These are phyloP conservation scores for Limnephilus marmoratus DNA, from an alignment of 2,888 invertebrate species.

Conservation along the genomic window DNA sequence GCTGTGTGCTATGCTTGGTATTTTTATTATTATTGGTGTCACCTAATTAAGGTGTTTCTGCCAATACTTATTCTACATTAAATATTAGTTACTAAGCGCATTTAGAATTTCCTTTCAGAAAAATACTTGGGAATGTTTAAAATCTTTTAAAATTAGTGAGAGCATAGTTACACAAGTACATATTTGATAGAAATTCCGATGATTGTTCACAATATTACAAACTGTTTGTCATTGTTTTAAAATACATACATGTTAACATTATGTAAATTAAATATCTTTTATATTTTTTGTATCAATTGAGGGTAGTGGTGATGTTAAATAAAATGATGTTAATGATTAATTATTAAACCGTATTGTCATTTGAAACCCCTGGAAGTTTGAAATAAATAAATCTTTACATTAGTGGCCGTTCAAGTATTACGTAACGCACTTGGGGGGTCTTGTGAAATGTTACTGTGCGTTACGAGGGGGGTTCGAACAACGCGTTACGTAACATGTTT, in stretches of 20 bases:
- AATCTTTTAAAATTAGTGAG: neutral
- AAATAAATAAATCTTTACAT: too few relatives aligned
- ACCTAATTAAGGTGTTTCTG: neutral
- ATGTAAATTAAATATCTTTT: neutral
- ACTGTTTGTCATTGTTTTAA: neutral
- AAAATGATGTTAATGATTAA: neutral
- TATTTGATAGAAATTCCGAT: neutral
- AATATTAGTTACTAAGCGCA: neutral
- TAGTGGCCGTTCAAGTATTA: too few relatives aligned
- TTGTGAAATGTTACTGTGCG: too few relatives aligned
- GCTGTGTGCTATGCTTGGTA: too few relatives aligned
- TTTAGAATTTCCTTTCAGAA: neutral
- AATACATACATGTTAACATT: neutral
- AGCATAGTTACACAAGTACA: neutral
- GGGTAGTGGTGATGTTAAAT: constrained; percentile 19
- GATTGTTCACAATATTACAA: neutral
- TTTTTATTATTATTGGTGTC: too few relatives aligned
- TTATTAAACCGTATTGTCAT: neutral
- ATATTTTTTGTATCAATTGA: constrained; percentile 64
- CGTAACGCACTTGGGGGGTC: too few relatives aligned
- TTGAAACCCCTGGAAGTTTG: too few relatives aligned
- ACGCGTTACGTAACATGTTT: too few relatives aligned
- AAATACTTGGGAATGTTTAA: neutral
- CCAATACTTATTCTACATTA: neutral
- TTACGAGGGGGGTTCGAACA: too few relatives aligned